Evolutionary conservation across 2,888 invertebrate species (phyloP), one percentile per base, ranked within the genome.

Genomic region (Epinotia bilunana): DNA sequence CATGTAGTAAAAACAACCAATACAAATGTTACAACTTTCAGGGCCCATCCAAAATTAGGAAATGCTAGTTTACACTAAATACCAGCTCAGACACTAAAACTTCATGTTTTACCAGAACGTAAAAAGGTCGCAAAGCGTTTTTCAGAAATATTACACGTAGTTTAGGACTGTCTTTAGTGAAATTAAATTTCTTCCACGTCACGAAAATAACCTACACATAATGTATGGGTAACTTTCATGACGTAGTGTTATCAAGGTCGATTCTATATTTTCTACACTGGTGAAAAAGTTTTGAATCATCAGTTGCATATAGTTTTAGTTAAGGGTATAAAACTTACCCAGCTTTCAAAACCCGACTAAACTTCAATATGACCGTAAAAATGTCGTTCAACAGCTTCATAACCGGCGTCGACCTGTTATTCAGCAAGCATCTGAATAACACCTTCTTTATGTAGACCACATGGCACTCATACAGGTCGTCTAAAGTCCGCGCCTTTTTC

Each of bases 401-500:
- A 53, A 97, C 95, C 3, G 96, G 96, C 43, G 95, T 95, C 46
- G 96, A 96, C 70, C 96, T 95, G 73, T 96, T 95, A 80, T 96
- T 97, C 5, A 97, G 86, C 81, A 97, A 94, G 80, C 97, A 97
- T 80, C 97, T 94, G 81, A 97, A 97, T 57, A 96, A 87, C 57
- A 97, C 92, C 79, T 96, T 96, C 87, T 97, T 97, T 4, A 98
- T 95, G 83, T 97, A 97, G 0, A 90, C 92, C 12, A 96, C 96
- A 80, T 98, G 97, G 33, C 95, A 95, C 16, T 95, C 93, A 81
- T 97, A 97, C 18, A 98, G 90, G 77, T 96, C 96, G 82, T 97
- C 97, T 11, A 98, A 86, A 0, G 96, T 96, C 23, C 94, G 91
- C 0, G 96, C 96, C 68, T 94, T 94, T 80, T 95, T 91, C 61